phyloP scores from a whole-genome alignment of 2,888 invertebrate species.

The Cheilosia vernalis region DNA sequence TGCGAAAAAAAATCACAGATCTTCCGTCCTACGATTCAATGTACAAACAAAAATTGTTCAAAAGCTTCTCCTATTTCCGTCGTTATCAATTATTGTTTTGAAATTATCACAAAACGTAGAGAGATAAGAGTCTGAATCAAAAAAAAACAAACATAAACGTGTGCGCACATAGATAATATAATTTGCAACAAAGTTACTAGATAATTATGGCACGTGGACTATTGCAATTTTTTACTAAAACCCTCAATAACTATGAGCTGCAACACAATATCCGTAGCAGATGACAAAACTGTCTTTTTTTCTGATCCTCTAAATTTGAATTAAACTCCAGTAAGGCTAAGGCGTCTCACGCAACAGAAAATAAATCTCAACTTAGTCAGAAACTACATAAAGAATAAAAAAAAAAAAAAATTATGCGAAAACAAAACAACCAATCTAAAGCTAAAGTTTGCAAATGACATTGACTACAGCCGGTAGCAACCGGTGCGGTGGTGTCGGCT shows the following conservation, averaged over 20 bases:
- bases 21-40: not conserved
- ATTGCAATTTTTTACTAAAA: no score
- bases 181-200: not conserved
- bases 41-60: not conserved
- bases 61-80: slow-evolving; percentile 5
- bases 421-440: not conserved
- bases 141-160: slow-evolving; percentile 14
- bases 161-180: no score
- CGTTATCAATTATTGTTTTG: slow-evolving; percentile 39
- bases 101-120: slow-evolving; percentile 33
- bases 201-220: no score
- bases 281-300: no score
- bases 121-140: slow-evolving; percentile 36
- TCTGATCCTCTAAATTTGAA: slow-evolving; percentile 2
- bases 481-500: not conserved
- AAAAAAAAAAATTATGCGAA: slow-evolving; percentile 22
- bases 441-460: slow-evolving; percentile 34
- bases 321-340: slow-evolving; percentile 1
- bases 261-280: no score
- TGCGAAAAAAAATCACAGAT: not conserved
- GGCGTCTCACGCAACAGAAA: not conserved
- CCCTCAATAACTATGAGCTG: no score
- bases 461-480: slow-evolving; percentile 25
- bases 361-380: slow-evolving; percentile 21
- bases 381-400: slow-evolving; percentile 8